Conservation (phyloP, 2,113 vertebrate genomes). For the Anguilla japonica region DNA sequence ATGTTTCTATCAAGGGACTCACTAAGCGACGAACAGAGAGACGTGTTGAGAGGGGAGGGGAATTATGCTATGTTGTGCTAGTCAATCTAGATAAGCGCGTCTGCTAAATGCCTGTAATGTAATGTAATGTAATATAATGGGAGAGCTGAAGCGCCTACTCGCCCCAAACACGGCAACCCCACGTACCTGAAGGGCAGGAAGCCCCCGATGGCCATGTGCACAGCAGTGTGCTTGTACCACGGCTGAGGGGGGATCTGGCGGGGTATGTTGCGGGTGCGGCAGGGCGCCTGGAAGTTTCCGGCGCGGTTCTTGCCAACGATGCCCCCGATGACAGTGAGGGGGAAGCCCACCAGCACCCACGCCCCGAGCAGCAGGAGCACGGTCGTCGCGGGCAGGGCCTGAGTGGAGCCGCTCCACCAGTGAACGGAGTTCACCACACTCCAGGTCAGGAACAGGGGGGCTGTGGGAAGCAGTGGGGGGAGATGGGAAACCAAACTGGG, state of each 20-base stretch:
- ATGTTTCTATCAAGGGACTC: too few species aligned
- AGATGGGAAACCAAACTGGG: background rate
- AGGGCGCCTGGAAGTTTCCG: conserved; percentile 82
- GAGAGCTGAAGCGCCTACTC: background rate
- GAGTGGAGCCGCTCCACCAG: conserved; percentile 88
- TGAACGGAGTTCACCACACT: conserved; percentile 88
- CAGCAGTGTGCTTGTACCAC: conserved; percentile 83
- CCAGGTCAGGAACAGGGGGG: conserved; percentile 89
- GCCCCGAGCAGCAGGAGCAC: conserved; percentile 82
- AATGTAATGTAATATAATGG: too few species aligned
- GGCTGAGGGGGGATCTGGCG: conserved; percentile 85
- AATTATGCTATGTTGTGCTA: too few species aligned
- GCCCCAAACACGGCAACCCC: background rate
- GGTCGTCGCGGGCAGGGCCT: conserved; percentile 84
- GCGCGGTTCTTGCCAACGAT: conserved; percentile 88
- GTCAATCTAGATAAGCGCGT: too few species aligned
- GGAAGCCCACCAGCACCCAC: conserved; percentile 88
- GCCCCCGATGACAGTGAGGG: conserved; percentile 86
- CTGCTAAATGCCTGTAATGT: too few species aligned
- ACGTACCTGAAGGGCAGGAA: conserved; percentile 89
- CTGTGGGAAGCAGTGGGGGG: conserved; percentile 54
- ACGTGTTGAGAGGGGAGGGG: background rate
- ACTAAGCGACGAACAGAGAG: background rate
- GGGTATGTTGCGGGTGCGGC: conserved; percentile 86
- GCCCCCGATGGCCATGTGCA: conserved; percentile 90